phyloP scores from a whole-genome alignment of 2,113 vertebrate species.

The Melanerpes aurifrons region DNA sequence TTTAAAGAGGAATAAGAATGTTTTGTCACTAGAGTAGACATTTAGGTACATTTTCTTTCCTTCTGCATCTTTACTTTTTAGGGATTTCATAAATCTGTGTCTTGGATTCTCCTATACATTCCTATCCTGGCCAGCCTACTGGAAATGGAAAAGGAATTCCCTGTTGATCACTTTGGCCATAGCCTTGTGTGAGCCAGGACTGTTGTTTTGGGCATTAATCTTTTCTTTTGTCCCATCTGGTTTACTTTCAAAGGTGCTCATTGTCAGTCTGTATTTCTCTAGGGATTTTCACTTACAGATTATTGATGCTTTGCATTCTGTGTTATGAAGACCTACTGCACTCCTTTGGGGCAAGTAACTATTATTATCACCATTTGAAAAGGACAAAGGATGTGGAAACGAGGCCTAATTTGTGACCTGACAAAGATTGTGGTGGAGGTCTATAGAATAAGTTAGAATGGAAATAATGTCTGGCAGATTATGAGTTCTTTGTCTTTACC shows the following conservation, averaged over 20 bases:
- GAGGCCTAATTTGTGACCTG: constrained; percentile 1
- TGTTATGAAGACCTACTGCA: neutral
- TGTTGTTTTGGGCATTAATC: neutral
- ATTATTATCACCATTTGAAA: neutral
- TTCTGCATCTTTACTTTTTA: neutral
- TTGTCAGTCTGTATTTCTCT: neutral
- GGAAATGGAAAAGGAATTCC: neutral
- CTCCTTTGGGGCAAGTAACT: neutral
- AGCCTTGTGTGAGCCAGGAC: neutral
- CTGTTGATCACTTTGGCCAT: neutral
- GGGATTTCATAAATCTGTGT: neutral
- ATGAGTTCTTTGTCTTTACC: neutral
- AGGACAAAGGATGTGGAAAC: neutral
- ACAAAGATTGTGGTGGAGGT: neutral
- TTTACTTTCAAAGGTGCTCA: neutral
- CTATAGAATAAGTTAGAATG: constrained; percentile 5
- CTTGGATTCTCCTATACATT: neutral
- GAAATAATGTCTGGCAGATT: neutral
- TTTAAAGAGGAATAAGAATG: neutral
- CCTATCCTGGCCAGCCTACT: neutral
- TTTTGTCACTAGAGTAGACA: neutral
- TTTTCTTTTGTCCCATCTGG: neutral
- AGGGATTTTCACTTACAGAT: neutral
- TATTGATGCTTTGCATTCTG: neutral
- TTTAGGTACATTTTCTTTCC: neutral